These are phyloP conservation scores for Tragelaphus eurycerus DNA, from an alignment of 2,797 vertebrate genomes.

Conservation along the genomic window DNA sequence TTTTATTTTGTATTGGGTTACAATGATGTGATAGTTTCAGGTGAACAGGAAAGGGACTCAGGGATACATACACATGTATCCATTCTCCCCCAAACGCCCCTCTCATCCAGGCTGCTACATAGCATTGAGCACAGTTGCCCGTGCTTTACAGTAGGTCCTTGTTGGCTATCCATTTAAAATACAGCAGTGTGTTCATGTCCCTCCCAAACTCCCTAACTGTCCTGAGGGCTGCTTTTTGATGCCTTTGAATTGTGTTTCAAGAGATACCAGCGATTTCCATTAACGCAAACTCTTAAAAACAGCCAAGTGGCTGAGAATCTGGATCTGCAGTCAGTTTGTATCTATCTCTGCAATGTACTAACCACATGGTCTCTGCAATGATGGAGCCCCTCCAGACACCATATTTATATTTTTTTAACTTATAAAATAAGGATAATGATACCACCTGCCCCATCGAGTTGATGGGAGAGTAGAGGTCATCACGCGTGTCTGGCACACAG, in stretches of 20 bases:
- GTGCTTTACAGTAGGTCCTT: background rate
- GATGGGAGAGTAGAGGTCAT: background rate
- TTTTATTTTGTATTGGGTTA: background rate
- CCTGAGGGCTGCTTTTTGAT: background rate
- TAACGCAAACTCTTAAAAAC: fast-evolving
- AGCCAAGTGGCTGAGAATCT: background rate
- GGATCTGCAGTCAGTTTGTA: background rate
- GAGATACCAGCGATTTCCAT: background rate
- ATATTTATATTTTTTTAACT: background rate
- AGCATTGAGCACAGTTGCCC: background rate
- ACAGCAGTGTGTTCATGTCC: background rate
- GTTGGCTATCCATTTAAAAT: background rate
- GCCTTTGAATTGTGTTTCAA: background rate
- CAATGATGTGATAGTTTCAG: background rate
- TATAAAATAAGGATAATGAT: background rate
- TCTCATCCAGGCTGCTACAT: background rate
- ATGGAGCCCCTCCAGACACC: background rate
- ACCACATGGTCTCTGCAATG: background rate
- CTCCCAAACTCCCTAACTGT: background rate
- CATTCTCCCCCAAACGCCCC: background rate
- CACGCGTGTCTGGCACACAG: fast-evolving
- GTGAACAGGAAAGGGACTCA: background rate
- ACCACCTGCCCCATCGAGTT: background rate
- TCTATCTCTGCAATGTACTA: background rate
- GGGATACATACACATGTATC: background rate